These are phyloP conservation scores for Odocoileus virginianus DNA, from an alignment of 2,113 vertebrate genomes.

Conservation along the genomic window DNA sequence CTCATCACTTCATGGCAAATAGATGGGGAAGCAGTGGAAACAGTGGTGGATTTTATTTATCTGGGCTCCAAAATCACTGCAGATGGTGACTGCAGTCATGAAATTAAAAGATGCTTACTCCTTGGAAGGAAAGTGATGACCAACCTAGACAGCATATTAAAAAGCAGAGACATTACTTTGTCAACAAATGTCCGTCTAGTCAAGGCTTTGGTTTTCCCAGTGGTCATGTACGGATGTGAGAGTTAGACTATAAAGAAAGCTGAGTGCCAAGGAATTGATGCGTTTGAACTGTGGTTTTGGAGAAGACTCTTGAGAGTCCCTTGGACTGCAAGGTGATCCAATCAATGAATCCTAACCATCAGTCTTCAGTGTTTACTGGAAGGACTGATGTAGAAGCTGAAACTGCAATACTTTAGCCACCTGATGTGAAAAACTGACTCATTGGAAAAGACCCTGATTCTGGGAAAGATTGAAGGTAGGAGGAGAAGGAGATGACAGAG, in stretches of 20 bases:
- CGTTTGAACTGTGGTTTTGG: not conserved
- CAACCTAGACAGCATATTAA: not conserved
- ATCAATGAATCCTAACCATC: not conserved
- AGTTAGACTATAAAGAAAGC: not conserved
- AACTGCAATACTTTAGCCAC: not conserved
- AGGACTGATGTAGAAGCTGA: not conserved
- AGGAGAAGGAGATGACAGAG: too few relatives aligned
- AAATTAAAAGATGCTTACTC: not conserved
- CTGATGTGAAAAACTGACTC: fast-evolving
- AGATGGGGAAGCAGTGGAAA: not conserved
- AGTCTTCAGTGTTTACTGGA: not conserved
- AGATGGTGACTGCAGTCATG: not conserved
- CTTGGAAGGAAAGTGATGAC: not conserved
- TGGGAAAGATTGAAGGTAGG: too few relatives aligned
- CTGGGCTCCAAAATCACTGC: not conserved
- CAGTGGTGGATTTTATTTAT: not conserved
- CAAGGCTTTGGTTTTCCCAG: too few relatives aligned
- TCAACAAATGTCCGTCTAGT: not conserved
- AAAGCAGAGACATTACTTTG: not conserved
- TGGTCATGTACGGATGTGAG: not conserved
- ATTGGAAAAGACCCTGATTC: not conserved
- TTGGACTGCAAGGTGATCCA: not conserved
- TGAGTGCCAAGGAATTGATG: not conserved
- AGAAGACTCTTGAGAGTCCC: not conserved
- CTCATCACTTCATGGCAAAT: not conserved